These are phyloP conservation scores for Taeniopygia guttata DNA, from an alignment of 2,797 vertebrate species.

Conservation along the genomic window DNA sequence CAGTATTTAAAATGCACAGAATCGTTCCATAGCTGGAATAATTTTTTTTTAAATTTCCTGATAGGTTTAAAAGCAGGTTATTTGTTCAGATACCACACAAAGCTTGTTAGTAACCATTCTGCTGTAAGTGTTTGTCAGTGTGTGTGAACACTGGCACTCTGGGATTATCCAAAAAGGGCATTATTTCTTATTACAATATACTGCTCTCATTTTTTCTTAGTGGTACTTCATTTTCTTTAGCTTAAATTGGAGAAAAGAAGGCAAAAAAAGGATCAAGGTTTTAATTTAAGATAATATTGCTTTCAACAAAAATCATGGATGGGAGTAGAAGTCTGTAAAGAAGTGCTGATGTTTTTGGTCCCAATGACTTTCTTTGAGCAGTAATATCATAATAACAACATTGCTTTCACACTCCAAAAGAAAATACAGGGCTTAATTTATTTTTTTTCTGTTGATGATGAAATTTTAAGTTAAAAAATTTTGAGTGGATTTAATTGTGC, in stretches of 20 bases:
- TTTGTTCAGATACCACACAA: neutral
- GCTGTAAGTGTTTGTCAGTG: neutral
- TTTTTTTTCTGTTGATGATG: neutral
- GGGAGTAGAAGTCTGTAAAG: neutral
- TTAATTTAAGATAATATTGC: neutral
- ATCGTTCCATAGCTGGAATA: neutral
- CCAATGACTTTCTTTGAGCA: neutral
- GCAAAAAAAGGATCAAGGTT: neutral
- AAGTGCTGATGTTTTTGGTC: neutral
- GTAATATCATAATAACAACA: neutral
- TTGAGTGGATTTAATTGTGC: neutral
- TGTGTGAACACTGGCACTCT: neutral
- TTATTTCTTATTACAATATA: neutral
- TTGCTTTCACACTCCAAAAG: neutral
- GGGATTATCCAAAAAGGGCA: neutral
- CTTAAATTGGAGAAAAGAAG: neutral
- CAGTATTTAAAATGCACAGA: neutral
- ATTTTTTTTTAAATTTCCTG: neutral
- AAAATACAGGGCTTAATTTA: neutral
- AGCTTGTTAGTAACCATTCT: neutral
- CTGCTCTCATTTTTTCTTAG: neutral
- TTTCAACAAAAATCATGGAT: neutral
- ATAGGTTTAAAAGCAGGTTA: neutral
- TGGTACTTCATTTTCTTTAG: neutral
- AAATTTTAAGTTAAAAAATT: neutral